Evolutionary conservation across 2,888 invertebrate species (phyloP), one percentile per base, ranked within the genome.

Genomic region (Cremastinae sp.): DNA sequence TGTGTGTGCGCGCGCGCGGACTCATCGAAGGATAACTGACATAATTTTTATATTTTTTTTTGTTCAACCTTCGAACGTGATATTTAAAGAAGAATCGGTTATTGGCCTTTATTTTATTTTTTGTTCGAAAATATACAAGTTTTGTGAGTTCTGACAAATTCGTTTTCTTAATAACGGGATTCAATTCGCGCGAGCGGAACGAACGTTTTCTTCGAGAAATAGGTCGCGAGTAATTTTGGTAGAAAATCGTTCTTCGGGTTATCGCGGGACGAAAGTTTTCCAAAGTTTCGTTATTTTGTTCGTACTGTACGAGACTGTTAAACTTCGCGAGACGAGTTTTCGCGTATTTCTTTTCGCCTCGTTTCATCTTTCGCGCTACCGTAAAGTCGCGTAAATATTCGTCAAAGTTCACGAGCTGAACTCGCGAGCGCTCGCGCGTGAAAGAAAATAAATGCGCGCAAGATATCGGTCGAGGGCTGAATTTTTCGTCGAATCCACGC

Each of bases 1-100:
- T 79, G 74, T 74, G 41, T 80, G 78, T 78, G 65, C 59, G 69
- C 43, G 70, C 66, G 69, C 28, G n/a, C n/a, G n/a, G n/a, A n/a
- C n/a, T n/a, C n/a, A n/a, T 70, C 58, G 68, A 58, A 38, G 53
- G 72, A 68, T 49, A 12, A 34, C 41, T 20, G n/a, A 16, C 53
- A 58, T n/a, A n/a, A n/a, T n/a, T n/a, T n/a, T n/a, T n/a, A n/a
- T n/a, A n/a, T n/a, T n/a, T n/a, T n/a, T n/a, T n/a, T n/a, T n/a
- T n/a, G n/a, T n/a, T n/a, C n/a, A n/a, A n/a, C n/a, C n/a, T n/a
- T n/a, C n/a, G n/a, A n/a, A n/a, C n/a, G n/a, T n/a, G n/a, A n/a
- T n/a, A n/a, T n/a, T n/a, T n/a, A n/a, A n/a, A n/a, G n/a, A n/a
- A n/a, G n/a, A n/a, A n/a, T n/a, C n/a, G n/a, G n/a, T n/a, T n/a